A percentile compares a stretch with the other conserved stretches of the same genome.
Conservation (phyloP, 2,797 vertebrate genomes). For the Anguilla pacifica region DNA sequence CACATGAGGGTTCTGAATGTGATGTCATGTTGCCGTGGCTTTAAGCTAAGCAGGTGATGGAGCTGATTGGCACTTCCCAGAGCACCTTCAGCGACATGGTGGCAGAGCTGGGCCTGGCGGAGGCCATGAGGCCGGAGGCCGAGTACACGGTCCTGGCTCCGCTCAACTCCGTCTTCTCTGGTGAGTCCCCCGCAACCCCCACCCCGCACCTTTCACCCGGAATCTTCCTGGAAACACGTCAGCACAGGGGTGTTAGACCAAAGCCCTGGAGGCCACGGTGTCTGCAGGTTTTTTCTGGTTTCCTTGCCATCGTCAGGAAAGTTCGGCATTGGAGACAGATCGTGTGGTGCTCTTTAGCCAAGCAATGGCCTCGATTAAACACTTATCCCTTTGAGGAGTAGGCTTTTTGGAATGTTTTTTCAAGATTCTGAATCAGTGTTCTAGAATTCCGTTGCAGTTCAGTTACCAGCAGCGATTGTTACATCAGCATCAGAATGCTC, state of each 20-base stretch:
- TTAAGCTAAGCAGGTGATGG: constrained; percentile 89
- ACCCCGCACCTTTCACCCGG: neutral
- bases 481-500: no score
- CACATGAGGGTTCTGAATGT: neutral
- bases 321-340: neutral
- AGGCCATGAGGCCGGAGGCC: constrained; percentile 75
- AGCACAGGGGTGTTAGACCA: neutral
- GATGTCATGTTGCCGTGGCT: constrained; percentile 22
- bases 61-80: constrained; percentile 81
- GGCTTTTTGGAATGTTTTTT: neutral
- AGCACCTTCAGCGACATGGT: constrained; percentile 83
- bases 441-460: no score
- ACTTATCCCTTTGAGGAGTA: neutral
- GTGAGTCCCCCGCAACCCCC: constrained; percentile 65
- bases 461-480: no score
- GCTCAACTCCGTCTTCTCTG: constrained; percentile 81
- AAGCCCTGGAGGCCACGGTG: neutral
- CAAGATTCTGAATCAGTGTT: no score
- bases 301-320: neutral
- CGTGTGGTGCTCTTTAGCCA: neutral
- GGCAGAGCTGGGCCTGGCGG: constrained; percentile 80
- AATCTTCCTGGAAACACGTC: neutral
- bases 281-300: neutral
- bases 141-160: constrained; percentile 90
- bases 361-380: neutral